A percentile compares a stretch with the other conserved stretches of the same genome.
These are phyloP conservation scores for Cyanoramphus novaezelandiae DNA, from an alignment of 2,113 vertebrate species.

Conservation along the genomic window DNA sequence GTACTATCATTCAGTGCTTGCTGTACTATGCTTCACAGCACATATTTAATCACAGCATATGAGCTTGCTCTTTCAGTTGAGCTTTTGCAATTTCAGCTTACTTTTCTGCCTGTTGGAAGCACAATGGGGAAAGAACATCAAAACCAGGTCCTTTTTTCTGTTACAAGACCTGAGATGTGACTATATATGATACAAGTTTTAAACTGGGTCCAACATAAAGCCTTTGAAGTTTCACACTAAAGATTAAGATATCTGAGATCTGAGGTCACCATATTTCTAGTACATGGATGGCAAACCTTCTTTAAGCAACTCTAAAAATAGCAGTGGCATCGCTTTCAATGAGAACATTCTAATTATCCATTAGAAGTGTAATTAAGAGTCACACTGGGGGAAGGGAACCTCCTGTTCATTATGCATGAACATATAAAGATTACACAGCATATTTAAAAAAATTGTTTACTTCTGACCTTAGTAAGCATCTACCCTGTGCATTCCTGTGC, in stretches of 20 bases:
- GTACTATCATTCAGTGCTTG: background rate
- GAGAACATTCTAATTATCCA: background rate
- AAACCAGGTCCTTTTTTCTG: background rate
- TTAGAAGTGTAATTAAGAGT: background rate
- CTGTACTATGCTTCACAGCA: background rate
- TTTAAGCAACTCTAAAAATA: background rate
- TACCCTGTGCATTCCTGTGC: background rate
- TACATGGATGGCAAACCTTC: background rate
- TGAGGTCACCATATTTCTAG: background rate
- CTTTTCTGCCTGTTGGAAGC: background rate
- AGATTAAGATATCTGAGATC: background rate
- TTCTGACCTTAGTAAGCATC: background rate
- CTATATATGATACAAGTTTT: background rate
- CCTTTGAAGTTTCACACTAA: background rate
- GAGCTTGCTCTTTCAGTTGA: background rate
- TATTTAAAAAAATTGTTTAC: background rate
- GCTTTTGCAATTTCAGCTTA: background rate
- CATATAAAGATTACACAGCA: background rate
- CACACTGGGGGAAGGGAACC: background rate
- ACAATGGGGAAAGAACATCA: background rate
- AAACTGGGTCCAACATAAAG: background rate
- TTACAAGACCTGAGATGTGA: background rate
- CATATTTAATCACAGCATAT: background rate
- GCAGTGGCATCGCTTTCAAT: background rate
- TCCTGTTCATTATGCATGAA: background rate